These are phyloP conservation scores for Furnarius figulus DNA, from an alignment of 2,113 vertebrate species.

Conservation along the genomic window DNA sequence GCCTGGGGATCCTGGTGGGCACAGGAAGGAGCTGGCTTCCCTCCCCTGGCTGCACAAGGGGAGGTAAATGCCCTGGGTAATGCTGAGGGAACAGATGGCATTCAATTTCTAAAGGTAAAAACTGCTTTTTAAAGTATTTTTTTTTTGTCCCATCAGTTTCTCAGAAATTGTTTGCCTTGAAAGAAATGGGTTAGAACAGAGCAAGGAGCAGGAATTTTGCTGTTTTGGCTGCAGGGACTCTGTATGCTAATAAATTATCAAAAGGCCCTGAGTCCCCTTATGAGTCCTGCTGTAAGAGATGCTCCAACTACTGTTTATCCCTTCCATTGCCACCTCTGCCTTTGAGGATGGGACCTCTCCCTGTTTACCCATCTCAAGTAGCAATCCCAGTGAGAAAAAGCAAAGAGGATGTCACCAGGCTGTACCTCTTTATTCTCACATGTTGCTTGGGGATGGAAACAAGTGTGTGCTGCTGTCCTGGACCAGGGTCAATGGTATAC, in stretches of 20 bases:
- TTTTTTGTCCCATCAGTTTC: not conserved
- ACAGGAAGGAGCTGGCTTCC: not conserved
- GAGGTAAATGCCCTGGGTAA: not conserved
- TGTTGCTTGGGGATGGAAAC: not conserved
- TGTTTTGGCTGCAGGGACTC: not conserved
- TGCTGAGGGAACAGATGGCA: not conserved
- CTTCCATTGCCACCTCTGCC: not conserved
- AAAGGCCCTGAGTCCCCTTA: fast-evolving
- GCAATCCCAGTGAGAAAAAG: fast-evolving
- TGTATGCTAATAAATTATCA: not conserved
- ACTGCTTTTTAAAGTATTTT: not conserved
- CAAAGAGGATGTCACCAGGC: fast-evolving
- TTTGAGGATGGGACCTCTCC: not conserved
- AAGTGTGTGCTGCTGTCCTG: not conserved
- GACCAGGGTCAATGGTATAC: fast-evolving
- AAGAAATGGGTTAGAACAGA: not conserved
- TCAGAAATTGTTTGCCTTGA: not conserved
- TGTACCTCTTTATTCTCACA: not conserved
- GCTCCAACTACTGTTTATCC: not conserved
- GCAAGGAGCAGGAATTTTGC: not conserved
- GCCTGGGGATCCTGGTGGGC: fast-evolving
- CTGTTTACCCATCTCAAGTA: fast-evolving
- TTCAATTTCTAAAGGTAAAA: not conserved
- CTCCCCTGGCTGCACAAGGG: not conserved
- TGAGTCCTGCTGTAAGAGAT: not conserved